Evolutionary conservation across 1,140 invertebrate species (phyloP).

Genomic region (Brachionus sp.): DNA sequence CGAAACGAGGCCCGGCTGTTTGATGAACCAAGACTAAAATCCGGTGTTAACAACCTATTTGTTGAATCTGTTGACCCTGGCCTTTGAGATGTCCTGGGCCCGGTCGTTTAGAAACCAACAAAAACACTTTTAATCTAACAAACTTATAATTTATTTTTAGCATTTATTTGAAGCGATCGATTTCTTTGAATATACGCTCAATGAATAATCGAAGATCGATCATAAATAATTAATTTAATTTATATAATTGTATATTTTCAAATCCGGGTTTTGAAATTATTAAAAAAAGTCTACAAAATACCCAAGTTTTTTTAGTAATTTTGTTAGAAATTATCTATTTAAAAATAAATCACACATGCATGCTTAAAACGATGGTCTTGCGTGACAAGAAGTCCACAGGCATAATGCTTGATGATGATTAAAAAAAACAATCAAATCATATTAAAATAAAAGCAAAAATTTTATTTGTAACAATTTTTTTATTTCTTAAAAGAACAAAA

Average conservation of each 20-base stretch:
- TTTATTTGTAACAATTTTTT: neutral
- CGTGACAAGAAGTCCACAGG: neutral
- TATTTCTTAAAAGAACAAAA: neutral
- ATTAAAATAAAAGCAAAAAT: neutral
- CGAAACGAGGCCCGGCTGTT: neutral
- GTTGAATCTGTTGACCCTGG: neutral
- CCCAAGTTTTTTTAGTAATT: conserved; percentile 5
- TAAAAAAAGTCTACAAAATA: conserved; percentile 1
- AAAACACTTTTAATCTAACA: neutral
- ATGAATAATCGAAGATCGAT: neutral
- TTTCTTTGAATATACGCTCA: neutral
- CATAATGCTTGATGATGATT: conserved; percentile 40
- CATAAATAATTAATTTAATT: neutral
- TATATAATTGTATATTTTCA: conserved; percentile 1
- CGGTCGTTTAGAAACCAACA: neutral
- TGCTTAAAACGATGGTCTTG: conserved; percentile 19
- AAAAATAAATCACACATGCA: conserved; percentile 11
- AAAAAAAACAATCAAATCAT: conserved; percentile 22
- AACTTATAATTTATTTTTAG: neutral
- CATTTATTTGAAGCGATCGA: neutral
- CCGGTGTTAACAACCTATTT: neutral
- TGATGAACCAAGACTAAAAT: neutral
- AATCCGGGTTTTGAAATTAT: conserved; percentile 4
- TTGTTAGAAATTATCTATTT: neutral
- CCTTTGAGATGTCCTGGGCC: neutral